A percentile compares a stretch with the other conserved stretches of the same genome.
Evolutionary conservation across 2,113 vertebrate species (phyloP).

Genomic region (Hyperopisus bebe): DNA sequence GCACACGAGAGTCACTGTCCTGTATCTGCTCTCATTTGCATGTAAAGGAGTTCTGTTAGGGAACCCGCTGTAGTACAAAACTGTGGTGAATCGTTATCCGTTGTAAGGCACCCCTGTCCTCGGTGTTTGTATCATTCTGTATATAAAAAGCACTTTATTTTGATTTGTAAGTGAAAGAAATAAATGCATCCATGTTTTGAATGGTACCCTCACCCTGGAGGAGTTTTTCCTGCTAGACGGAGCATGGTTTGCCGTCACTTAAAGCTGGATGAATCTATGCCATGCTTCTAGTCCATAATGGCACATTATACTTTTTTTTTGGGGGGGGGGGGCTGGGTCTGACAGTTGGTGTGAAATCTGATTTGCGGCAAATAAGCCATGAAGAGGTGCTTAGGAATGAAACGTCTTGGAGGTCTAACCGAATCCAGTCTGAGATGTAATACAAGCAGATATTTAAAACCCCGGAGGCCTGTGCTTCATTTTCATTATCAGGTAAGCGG

Average conservation of each 20-base stretch:
- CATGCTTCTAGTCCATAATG: not conserved
- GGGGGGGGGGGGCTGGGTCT: not conserved
- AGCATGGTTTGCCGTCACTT: not conserved
- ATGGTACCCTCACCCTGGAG: not conserved
- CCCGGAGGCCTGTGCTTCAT: not conserved
- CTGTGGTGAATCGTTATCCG: conserved; percentile 61
- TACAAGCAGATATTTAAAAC: not conserved
- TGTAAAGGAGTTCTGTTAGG: conserved; percentile 63
- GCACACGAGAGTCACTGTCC: conserved; percentile 32
- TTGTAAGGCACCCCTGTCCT: conserved; percentile 63
- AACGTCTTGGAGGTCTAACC: not conserved
- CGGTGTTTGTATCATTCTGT: conserved; percentile 66
- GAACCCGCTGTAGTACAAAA: conserved; percentile 66
- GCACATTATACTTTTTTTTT: not conserved
- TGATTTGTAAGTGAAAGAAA: conserved; percentile 68
- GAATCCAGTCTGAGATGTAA: not conserved
- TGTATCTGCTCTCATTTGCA: conserved; percentile 45
- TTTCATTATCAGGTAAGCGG: not conserved
- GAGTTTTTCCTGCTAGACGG: not conserved
- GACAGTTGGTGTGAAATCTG: not conserved
- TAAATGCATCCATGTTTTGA: conserved; percentile 38
- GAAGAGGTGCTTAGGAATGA: not conserved
- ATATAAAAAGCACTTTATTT: conserved; percentile 74
- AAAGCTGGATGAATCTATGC: not conserved
- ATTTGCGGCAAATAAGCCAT: not conserved